Evolutionary conservation across 92 coral and sea anemone species (phyloP), one percentile per base, ranked within the genome.

Genomic region (Bergia puertoricense): DNA sequence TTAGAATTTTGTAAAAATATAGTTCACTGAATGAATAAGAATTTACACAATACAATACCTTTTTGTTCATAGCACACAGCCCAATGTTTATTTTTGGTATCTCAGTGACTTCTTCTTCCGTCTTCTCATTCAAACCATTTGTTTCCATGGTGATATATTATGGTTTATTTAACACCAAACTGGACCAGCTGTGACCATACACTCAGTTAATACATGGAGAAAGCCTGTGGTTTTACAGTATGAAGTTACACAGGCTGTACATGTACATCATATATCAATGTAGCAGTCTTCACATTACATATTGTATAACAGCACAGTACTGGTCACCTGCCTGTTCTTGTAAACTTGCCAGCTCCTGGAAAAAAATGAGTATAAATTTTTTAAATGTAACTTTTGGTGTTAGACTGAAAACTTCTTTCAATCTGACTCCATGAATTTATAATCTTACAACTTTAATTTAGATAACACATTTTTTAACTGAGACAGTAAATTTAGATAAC

Each of bases 1-100:
- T 30, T 30, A 30, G 30, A 30, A 30, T 30, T 30, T 30, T 30
- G 30, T 30, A 30, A 30, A 30, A 30, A 30, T 30, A 30, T 30
- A 30, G 30, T 30, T 30, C 30, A 30, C 30, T 30, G 30, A 30
- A 30, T 30, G 30, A 30, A 30, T 30, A 30, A 30, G 30, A 30
- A 30, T 30, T 30, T 30, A 30, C 30, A 30, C 30, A 0, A 30
- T 30, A 30, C 44, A 72, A 30, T 88, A 94, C 98, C 95, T 96
- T 96, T 90, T 96, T 96, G 85, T 95, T 94, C 98, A 96, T 96
- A 8, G 98, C 98, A 91, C 98, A 96, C 73, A 96, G 90, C 11
- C 98, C 98, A 76, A 96, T 89, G 83, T 91, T 94, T 68, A 96
- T 96, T 77, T 93, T 96, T 8, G 94, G 96, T 79, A 94, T 90